Percentiles rank a stretch among this genome's conserved stretches.
phyloP scores from a whole-genome alignment of 2,113 vertebrate genomes.

The Mesocricetus auratus region DNA sequence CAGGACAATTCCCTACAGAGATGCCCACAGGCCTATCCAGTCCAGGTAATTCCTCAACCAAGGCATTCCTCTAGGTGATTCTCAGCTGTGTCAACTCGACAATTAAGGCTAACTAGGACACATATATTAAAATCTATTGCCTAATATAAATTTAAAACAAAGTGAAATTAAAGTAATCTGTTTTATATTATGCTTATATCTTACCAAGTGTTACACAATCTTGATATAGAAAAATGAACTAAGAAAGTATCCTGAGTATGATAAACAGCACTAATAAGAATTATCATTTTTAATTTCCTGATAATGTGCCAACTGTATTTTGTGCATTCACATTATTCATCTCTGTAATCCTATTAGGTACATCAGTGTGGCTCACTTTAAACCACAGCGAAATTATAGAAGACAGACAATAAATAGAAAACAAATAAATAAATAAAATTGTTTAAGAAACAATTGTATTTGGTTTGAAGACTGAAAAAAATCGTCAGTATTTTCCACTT shows the following conservation, averaged over 20 bases:
- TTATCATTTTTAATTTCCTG: neutral
- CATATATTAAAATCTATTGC: neutral
- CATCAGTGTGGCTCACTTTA: neutral
- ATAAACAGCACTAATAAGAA: constrained; percentile 38
- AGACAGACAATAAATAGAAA: neutral
- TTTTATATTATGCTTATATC: neutral
- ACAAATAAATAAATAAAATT: neutral
- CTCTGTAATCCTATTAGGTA: neutral
- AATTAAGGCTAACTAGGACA: neutral
- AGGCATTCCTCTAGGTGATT: neutral
- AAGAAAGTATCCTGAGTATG: neutral
- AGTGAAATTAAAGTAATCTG: constrained; percentile 52
- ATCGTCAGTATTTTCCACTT: neutral
- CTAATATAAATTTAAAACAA: constrained; percentile 41
- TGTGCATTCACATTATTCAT: neutral
- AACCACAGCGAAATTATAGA: neutral
- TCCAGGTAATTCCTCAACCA: neutral
- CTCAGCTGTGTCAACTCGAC: neutral
- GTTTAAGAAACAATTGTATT: neutral
- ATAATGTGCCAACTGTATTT: neutral
- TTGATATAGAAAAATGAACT: neutral
- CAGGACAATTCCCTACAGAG: too few species aligned
- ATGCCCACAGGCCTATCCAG: neutral
- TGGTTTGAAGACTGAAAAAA: neutral
- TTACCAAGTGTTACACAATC: neutral